A percentile compares a stretch with the other conserved stretches of the same genome.
Conservation (phyloP, 1,140 invertebrate species). For the Muscidifurax raptorellus region DNA sequence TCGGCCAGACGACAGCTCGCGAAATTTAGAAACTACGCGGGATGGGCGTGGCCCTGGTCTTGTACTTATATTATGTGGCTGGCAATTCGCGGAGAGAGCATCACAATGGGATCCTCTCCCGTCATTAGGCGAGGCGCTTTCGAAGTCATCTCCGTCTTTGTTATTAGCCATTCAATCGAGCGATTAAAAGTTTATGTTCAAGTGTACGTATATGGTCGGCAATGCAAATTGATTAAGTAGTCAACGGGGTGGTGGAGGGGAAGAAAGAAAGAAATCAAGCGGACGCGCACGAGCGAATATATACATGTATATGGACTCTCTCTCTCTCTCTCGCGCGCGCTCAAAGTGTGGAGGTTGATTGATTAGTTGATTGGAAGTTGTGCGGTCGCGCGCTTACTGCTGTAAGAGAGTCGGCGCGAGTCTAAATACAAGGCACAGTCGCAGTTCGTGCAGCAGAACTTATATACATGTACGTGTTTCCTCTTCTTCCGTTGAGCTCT, state of each 20-base stretch:
- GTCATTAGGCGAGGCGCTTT: background rate
- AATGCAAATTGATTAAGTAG: slow-evolving; percentile 44
- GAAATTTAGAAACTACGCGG: slow-evolving; percentile 34
- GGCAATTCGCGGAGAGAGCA: background rate
- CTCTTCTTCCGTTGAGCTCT: background rate
- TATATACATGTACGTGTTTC: too few species aligned
- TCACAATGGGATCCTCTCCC: slow-evolving; percentile 1
- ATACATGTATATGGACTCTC: too few species aligned
- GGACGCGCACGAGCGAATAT: background rate
- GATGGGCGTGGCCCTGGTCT: background rate
- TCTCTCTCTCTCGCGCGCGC: background rate
- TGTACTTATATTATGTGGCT: background rate
- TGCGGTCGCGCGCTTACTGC: background rate
- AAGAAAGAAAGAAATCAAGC: background rate
- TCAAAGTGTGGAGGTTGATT: slow-evolving; percentile 28
- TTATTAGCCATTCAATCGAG: slow-evolving; percentile 11
- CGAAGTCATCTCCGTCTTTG: background rate
- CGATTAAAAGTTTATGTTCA: slow-evolving; percentile 6
- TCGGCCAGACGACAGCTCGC: background rate
- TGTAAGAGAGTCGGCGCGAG: background rate
- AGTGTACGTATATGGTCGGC: too few species aligned
- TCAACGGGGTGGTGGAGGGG: background rate
- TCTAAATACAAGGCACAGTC: background rate
- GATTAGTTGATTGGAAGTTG: slow-evolving; percentile 48
- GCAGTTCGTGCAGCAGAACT: too few species aligned